Conservation (phyloP, 2,113 vertebrate genomes). For the Ranitomeya imitator region DNA sequence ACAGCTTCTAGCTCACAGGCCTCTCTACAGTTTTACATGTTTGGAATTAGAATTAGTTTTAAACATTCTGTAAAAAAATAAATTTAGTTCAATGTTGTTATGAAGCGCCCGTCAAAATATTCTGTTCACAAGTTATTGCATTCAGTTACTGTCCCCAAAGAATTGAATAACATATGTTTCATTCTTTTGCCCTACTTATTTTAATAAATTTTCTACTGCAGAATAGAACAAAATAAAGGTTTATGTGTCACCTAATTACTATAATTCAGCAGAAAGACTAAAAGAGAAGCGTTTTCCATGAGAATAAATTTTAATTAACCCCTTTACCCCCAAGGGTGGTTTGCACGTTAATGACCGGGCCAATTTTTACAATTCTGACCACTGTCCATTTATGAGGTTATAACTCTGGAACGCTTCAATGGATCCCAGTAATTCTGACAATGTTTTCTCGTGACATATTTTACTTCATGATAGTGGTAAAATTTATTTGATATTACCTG, state of each 20-base stretch:
- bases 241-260: not conserved
- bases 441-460: too few species aligned
- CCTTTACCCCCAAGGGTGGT: too few species aligned
- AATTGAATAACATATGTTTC: conserved; percentile 11
- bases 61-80: not conserved
- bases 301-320: not conserved
- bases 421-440: too few species aligned
- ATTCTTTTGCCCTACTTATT: not conserved
- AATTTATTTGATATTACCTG: too few species aligned
- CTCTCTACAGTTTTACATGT: not conserved
- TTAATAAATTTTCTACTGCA: not conserved
- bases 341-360: too few species aligned
- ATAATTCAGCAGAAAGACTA: not conserved
- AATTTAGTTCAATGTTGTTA: not conserved
- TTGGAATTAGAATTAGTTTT: conserved; percentile 5
- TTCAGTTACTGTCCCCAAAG: not conserved
- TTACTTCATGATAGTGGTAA: too few species aligned
- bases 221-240: not conserved
- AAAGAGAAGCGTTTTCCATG: not conserved
- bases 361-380: too few species aligned
- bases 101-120: not conserved
- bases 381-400: too few species aligned
- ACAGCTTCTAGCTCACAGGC: not conserved
- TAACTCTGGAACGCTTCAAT: too few species aligned
- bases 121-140: not conserved